A percentile compares a stretch with the other conserved stretches of the same genome.
These are phyloP conservation scores for Python bivittatus DNA, from an alignment of 2,113 vertebrate species.

Conservation along the genomic window DNA sequence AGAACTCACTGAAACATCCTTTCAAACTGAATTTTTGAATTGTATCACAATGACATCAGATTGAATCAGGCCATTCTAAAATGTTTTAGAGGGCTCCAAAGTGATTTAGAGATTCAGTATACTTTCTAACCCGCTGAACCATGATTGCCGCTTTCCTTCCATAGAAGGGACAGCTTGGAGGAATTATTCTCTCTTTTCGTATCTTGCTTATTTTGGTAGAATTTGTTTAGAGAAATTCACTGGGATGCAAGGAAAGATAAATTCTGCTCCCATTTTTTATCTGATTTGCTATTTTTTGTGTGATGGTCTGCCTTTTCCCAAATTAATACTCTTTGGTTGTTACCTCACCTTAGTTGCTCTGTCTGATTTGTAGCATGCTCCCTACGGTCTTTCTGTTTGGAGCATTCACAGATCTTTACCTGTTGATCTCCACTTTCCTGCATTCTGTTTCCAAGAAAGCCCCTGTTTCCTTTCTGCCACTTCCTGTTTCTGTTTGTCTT, in stretches of 20 bases:
- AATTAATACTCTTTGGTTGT: not conserved
- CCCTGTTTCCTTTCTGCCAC: not conserved
- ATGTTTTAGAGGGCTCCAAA: not conserved
- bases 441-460: not conserved
- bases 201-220: not conserved
- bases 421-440: not conserved
- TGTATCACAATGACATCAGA: not conserved
- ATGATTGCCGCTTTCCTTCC: not conserved
- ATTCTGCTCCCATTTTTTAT: not conserved
- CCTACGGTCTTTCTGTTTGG: not conserved
- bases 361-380: not conserved
- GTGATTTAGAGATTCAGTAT: not conserved
- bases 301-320: not conserved
- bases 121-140: not conserved
- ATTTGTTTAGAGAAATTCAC: not conserved
- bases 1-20: not conserved
- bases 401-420: not conserved
- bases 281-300: not conserved
- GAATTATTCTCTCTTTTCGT: no score
- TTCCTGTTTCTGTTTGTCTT: not conserved
- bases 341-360: not conserved
- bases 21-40: not conserved
- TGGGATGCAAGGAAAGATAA: not conserved
- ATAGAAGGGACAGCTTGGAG: no score
- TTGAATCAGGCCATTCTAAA: not conserved